A percentile compares a stretch with the other conserved stretches of the same genome.
These are phyloP conservation scores for Caenorhabditis sp. DNA, from an alignment of 2,888 invertebrate species.

Conservation along the genomic window DNA sequence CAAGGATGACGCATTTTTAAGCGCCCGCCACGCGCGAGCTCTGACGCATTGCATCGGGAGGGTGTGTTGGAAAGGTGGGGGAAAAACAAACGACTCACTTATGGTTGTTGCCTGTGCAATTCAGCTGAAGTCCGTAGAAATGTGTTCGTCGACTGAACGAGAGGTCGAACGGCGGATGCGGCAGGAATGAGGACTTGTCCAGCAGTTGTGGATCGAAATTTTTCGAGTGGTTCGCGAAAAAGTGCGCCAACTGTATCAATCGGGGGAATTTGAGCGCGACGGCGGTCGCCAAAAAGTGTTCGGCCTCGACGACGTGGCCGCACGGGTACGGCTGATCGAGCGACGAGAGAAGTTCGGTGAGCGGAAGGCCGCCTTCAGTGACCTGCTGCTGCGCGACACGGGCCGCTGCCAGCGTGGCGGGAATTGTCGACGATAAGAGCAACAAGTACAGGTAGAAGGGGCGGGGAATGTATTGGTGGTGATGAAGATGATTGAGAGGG, in stretches of 20 bases:
- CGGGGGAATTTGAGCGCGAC: constrained; percentile 54
- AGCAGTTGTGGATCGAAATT: constrained; percentile 44
- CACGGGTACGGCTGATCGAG: constrained; percentile 56
- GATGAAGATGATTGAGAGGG: no score
- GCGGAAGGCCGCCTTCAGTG: constrained; percentile 26
- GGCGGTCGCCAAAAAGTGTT: constrained; percentile 54
- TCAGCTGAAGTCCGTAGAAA: constrained; percentile 52
- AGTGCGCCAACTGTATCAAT: constrained; percentile 58
- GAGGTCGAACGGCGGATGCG: constrained; percentile 45
- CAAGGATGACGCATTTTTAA: not conserved
- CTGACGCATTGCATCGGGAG: no score
- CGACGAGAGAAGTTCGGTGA: constrained; percentile 43
- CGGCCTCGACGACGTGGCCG: constrained; percentile 60
- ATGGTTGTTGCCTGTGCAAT: constrained; percentile 43
- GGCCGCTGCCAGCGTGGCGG: not conserved
- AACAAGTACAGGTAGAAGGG: not conserved
- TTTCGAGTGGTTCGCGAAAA: constrained; percentile 63
- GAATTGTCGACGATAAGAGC: not conserved
- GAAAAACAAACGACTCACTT: constrained; percentile 22
- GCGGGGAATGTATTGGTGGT: constrained; percentile 2
- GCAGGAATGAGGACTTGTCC: constrained; percentile 40
- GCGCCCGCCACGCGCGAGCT: no score
- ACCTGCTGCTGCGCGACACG: constrained; percentile 24
- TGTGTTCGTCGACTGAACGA: constrained; percentile 29
- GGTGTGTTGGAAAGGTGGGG: no score